These are phyloP conservation scores for Cyclina sinensis DNA, from an alignment of 1,140 invertebrate genomes.

Conservation along the genomic window DNA sequence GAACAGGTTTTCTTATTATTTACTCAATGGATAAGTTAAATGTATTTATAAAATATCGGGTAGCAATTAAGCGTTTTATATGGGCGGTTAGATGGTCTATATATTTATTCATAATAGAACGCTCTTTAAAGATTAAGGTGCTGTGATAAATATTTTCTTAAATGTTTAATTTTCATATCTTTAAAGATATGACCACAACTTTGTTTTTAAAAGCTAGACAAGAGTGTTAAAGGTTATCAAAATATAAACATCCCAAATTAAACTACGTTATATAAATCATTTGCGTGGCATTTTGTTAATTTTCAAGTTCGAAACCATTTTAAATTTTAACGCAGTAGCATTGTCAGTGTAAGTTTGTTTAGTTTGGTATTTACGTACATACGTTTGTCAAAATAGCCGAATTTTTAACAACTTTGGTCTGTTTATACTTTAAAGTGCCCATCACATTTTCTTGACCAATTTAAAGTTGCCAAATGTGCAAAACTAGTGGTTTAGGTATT, in stretches of 20 bases:
- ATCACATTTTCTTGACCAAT: too few relatives aligned
- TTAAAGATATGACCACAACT: neutral
- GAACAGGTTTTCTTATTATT: neutral
- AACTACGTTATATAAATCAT: too few relatives aligned
- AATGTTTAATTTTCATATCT: slow-evolving; percentile 18
- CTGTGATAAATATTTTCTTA: slow-evolving; percentile 4
- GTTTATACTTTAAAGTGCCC: too few relatives aligned
- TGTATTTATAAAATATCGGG: slow-evolving; percentile 7
- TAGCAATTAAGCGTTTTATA: neutral
- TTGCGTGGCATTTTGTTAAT: too few relatives aligned
- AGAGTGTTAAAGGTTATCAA: neutral
- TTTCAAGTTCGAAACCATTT: too few relatives aligned
- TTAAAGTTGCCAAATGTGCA: too few relatives aligned
- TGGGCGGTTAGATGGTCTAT: neutral
- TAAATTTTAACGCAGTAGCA: too few relatives aligned
- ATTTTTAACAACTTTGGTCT: too few relatives aligned
- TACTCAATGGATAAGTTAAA: slow-evolving; percentile 11
- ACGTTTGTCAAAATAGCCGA: too few relatives aligned
- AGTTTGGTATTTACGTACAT: too few relatives aligned
- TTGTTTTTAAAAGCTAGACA: neutral
- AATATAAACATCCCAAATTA: neutral
- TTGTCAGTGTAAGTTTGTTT: too few relatives aligned
- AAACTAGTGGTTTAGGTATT: too few relatives aligned
- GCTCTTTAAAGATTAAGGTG: neutral
- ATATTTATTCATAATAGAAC: neutral